Conservation (phyloP, 2,797 vertebrate species). For the Clarias platycephalus region DNA sequence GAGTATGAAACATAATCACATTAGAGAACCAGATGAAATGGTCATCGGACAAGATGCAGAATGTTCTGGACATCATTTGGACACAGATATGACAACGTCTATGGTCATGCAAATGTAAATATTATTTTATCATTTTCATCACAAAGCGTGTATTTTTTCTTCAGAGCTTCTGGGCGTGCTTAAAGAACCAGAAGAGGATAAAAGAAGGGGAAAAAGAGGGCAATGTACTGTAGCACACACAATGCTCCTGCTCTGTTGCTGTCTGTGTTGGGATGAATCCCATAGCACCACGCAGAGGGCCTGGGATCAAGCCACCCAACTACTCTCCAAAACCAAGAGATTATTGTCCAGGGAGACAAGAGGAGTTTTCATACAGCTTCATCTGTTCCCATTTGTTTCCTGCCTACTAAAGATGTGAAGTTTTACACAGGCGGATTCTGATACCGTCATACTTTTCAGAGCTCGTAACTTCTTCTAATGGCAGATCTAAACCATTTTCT, state of each 20-base stretch:
- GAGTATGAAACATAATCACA: not conserved
- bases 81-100: slow-evolving; percentile 4
- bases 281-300: slow-evolving; percentile 37
- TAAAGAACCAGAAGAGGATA: not conserved
- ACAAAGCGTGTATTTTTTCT: slow-evolving; percentile 9
- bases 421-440: slow-evolving; percentile 1
- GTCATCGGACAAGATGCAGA: slow-evolving; percentile 1
- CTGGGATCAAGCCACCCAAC: slow-evolving; percentile 33
- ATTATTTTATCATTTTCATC: slow-evolving; percentile 9
- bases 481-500: not conserved
- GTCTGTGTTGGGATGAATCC: slow-evolving; percentile 41
- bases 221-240: slow-evolving; percentile 18
- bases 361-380: slow-evolving; percentile 32
- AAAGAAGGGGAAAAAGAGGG: not conserved
- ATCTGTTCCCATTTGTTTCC: slow-evolving; percentile 26
- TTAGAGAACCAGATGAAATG: slow-evolving; percentile 11
- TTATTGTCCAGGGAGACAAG: slow-evolving; percentile 41
- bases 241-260: slow-evolving; percentile 34
- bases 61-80: slow-evolving; percentile 11
- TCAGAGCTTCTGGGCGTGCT: not conserved
- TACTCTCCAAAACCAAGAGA: slow-evolving; percentile 25
- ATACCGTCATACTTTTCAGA: slow-evolving; percentile 7
- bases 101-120: not conserved
- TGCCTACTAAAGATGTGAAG: slow-evolving; percentile 21
- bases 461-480: not conserved